These are phyloP conservation scores for Drosophila takahashii DNA, from an alignment of 1,140 invertebrate genomes.

Conservation along the genomic window DNA sequence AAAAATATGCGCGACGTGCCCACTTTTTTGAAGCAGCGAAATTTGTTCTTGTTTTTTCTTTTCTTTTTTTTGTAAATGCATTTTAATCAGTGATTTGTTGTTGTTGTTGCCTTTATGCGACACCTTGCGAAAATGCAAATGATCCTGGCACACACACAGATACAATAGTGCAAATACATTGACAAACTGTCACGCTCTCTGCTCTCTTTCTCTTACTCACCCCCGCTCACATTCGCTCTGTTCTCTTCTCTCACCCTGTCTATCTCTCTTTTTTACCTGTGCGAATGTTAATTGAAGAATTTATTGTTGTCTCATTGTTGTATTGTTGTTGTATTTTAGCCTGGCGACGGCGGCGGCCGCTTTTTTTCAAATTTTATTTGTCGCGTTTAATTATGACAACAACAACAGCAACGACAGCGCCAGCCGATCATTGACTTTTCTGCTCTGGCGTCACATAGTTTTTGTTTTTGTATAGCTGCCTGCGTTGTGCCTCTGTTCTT, in stretches of 20 bases:
- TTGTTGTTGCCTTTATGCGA: conserved; percentile 48
- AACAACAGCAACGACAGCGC: conserved; percentile 39
- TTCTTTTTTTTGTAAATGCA: conserved; percentile 31
- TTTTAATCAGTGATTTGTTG: conserved; percentile 39
- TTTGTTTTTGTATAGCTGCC: conserved; percentile 18
- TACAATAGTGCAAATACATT: conserved; percentile 8
- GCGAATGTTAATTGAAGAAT: conserved; percentile 83
- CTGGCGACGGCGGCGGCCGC: conserved; percentile 40
- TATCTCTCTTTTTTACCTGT: conserved; percentile 60
- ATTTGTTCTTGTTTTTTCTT: conserved; percentile 48
- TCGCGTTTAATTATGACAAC: conserved; percentile 81
- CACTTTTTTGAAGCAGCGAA: conserved; percentile 70
- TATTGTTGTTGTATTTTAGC: conserved; percentile 75
- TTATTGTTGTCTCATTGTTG: conserved; percentile 81
- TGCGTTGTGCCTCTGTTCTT: conserved; percentile 24
- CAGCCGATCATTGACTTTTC: conserved; percentile 76
- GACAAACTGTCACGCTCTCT: conserved; percentile 39
- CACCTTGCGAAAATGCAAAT: conserved; percentile 82
- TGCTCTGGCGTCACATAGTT: conserved; percentile 47
- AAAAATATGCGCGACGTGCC: conserved; percentile 78
- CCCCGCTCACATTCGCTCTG: conserved; percentile 12
- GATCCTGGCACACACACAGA: conserved; percentile 62
- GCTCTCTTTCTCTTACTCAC: conserved; percentile 1
- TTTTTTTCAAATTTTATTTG: conserved; percentile 80
- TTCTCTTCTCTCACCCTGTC: conserved; percentile 36